These are phyloP conservation scores for Boleophthalmus pectinirostris DNA, from an alignment of 2,113 vertebrate genomes.

Conservation along the genomic window DNA sequence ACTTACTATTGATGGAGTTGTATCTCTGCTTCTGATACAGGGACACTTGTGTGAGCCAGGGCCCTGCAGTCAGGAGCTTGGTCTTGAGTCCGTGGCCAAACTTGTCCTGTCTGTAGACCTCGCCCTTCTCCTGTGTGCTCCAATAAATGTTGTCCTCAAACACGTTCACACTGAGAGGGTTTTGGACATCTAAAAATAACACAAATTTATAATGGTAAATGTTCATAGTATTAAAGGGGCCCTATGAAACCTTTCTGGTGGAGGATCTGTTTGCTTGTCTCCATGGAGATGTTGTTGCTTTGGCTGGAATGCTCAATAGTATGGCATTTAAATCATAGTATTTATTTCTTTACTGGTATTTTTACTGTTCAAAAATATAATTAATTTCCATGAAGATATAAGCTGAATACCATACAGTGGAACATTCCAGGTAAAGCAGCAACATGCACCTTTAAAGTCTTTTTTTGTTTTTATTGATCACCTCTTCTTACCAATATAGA, in stretches of 20 bases:
- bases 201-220: background rate
- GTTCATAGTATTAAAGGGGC: background rate
- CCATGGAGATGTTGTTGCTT: no score
- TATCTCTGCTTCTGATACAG: conserved; percentile 77
- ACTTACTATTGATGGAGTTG: conserved; percentile 65
- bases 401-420: no score
- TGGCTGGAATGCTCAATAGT: no score
- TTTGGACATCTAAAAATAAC: conserved; percentile 58
- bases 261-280: no score
- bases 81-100: conserved; percentile 66
- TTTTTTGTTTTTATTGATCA: no score
- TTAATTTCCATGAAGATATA: no score
- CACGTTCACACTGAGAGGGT: conserved; percentile 72
- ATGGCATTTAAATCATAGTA: no score
- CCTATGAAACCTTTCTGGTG: no score
- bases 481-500: conserved; percentile 79
- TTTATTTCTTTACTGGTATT: no score
- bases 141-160: conserved; percentile 76
- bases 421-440: no score
- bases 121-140: conserved; percentile 74
- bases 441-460: no score
- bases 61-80: conserved; percentile 69
- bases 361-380: no score
- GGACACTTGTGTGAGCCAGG: conserved; percentile 73
- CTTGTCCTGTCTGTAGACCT: conserved; percentile 75